These are phyloP conservation scores for Phrynocephalus versicolor DNA, from an alignment of 2,113 vertebrate genomes.

Conservation along the genomic window DNA sequence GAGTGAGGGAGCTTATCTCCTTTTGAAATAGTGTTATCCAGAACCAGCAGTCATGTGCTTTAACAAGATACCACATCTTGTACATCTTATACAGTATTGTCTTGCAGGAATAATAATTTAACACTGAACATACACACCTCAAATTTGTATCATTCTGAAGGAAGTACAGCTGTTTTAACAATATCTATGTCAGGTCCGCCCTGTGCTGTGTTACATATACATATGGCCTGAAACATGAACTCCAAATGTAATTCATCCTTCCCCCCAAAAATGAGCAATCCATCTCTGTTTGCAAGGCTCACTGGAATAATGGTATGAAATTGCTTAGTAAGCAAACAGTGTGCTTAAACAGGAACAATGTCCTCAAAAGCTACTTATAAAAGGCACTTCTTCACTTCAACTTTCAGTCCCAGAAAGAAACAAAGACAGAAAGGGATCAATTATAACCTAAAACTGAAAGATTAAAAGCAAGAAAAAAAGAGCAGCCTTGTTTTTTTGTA, in stretches of 20 bases:
- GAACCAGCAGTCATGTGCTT: neutral
- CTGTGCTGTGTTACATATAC: neutral
- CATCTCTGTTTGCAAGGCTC: neutral
- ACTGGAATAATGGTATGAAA: neutral
- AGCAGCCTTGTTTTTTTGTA: neutral
- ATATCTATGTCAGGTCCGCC: neutral
- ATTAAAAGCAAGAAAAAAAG: neutral
- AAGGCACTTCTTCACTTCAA: neutral
- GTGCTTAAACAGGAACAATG: conserved; percentile 4
- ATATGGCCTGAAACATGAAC: neutral
- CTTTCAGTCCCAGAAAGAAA: neutral
- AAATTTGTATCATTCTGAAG: neutral
- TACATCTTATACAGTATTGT: neutral
- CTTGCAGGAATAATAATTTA: neutral
- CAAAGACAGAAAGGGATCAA: neutral
- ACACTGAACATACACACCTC: neutral
- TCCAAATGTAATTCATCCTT: neutral
- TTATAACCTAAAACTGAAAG: neutral
- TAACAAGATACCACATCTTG: neutral
- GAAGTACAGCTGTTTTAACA: neutral
- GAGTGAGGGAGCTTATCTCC: neutral
- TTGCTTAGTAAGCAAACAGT: neutral
- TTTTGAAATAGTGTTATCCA: neutral
- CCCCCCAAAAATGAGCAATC: neutral
- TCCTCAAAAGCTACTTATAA: neutral